Evolutionary conservation across 2,888 invertebrate genomes (phyloP).

Genomic region (Noctua comes): DNA sequence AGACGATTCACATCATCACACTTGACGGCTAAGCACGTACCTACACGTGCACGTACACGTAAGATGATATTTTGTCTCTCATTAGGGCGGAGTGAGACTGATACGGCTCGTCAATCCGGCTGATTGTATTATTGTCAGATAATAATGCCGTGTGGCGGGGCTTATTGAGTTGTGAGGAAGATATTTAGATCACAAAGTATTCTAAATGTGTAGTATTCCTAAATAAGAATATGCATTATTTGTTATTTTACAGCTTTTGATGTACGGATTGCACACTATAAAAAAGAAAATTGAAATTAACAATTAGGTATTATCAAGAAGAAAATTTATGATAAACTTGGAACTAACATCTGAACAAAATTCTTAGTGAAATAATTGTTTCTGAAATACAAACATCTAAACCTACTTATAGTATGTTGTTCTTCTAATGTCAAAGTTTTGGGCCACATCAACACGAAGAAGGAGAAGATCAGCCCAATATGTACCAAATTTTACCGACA

Average conservation of each 20-base stretch:
- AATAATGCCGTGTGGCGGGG: constrained; percentile 4
- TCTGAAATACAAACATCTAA: too few relatives aligned
- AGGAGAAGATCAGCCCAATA: too few relatives aligned
- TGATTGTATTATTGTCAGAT: constrained; percentile 16
- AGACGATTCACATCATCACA: background rate
- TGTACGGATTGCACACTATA: background rate
- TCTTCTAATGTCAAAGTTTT: too few relatives aligned
- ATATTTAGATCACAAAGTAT: background rate
- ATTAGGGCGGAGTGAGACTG: constrained; percentile 12
- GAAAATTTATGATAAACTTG: too few relatives aligned
- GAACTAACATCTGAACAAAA: too few relatives aligned
- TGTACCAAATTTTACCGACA: too few relatives aligned
- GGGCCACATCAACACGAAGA: too few relatives aligned
- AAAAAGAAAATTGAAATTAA: background rate
- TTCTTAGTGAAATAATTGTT: too few relatives aligned
- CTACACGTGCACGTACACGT: background rate
- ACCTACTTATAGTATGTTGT: too few relatives aligned
- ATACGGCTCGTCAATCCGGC: constrained; percentile 13
- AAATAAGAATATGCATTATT: background rate
- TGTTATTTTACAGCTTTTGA: background rate
- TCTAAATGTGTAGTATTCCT: background rate
- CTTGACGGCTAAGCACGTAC: constrained; percentile 4
- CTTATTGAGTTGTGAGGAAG: constrained; percentile 8
- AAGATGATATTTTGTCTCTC: constrained; percentile 21
- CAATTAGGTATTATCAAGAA: too few relatives aligned